Base-by-base conservation (phyloP, 2,888 invertebrate species). In the Mechanitis messenoides region DNA sequence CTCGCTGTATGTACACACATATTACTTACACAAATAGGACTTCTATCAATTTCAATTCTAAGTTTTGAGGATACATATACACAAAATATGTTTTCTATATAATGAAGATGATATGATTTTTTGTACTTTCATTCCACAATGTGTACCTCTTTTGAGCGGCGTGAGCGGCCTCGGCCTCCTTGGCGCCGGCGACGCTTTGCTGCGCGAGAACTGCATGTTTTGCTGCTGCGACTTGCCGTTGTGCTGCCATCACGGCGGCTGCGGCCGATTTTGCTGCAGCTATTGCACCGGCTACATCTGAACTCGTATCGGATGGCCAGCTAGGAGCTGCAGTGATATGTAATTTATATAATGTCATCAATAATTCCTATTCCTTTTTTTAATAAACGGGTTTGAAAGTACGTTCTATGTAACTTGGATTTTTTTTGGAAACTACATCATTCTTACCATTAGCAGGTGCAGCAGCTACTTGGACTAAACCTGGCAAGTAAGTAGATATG, bases 181-280 rank as follows among this genome's bases (percentile, higher is more conserved):
- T 94, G n/a, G 93, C 93, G 69, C 93, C 92, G 46, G 95, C 95
- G 42, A 94, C 85, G 69, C 92, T 92, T 74, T 95, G 95, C 66
- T 95, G 95, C 70, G 93, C 91, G 5, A 94, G 78, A 0, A 95
- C 93, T 1, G 93, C 92, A 66, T 95, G 93, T 74, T 95, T 95
- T 3, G 94, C 94, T 0, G 93, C 93, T 45, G 93, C 92, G 33
- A 95, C 95, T 67, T 93, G 92, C 56, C 93, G 93, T 74, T 95
- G 95, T 0, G 95, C 94, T 12, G 93, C 86, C 73, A 93, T 90
- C 4, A 95, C 95, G 59, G 93, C 93, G 0, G 92, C 87, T 0
- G 94, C 93, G 0, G 95, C 95, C 66, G 94, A 93, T 72, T 94
- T 94, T 0, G 95, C 95, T 0, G 93, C 93, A 3, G 94, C 93